Evolutionary conservation across 2,888 invertebrate genomes (phyloP), one percentile per base, ranked within the genome.

Genomic region (Polydrusus cervinus): DNA sequence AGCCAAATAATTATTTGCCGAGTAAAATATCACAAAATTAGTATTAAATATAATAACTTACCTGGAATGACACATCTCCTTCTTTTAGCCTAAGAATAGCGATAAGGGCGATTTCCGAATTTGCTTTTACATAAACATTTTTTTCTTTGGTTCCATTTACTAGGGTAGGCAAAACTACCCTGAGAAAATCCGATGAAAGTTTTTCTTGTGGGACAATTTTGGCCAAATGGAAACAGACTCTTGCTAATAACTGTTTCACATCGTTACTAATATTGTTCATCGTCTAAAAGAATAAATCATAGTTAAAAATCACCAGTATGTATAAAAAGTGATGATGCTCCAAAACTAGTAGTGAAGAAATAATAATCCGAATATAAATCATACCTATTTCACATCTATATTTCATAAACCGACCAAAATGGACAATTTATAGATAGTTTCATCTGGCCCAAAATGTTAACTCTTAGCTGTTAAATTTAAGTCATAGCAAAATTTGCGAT

Each of bases 81-180:
- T 92, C 89, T 80, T 94, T 91, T 79, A 98, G 89, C 75, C 93
- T 91, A 80, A 99, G 90, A 80, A 98, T 91, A 65, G 95, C 92
- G 61, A 98, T 92, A 64, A 99, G 90, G 9, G 98, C 97, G 78
- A 95, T 91, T 90, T 99, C 99, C 49, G 97, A 95, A 88, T 96
- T 96, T 49, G 96, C 94, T 87, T 96, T 95, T 51, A 99, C 98
- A 85, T 96, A 95, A 61, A 96, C 93, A 88, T 98, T 98, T 89
- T 98, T 98, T 89, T 99, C 99, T 89, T 98, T 98, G 75, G 98
- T 97, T 78, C 99, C 99, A 89, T 98, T 99, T 66, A 99, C 98
- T 81, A 99, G 89, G 88, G 96, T 95, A 0, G 98, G 97, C 79
- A 98, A 89, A 78, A 96, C 88, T 65, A 93, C 89, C 85, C 93